Evolutionary conservation across 2,797 vertebrate species (phyloP).

Genomic region (Girardinus metallicus): DNA sequence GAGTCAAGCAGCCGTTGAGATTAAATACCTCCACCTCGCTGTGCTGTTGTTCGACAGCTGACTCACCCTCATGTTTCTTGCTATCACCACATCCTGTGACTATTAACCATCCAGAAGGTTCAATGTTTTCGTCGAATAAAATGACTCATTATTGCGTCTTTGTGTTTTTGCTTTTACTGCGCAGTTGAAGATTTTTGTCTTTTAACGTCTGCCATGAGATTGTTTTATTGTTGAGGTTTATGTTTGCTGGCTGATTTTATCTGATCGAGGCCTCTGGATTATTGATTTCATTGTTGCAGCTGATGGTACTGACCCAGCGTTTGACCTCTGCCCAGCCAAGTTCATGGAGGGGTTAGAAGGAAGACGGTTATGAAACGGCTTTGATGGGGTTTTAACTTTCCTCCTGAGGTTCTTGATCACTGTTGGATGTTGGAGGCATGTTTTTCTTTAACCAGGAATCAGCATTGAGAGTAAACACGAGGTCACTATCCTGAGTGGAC

Average conservation of each 20-base stretch:
- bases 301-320: constrained; percentile 32
- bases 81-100: constrained; percentile 43
- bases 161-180: background rate
- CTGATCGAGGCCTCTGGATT: constrained; percentile 17
- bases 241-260: constrained; percentile 9
- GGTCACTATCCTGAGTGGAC: constrained; percentile 94
- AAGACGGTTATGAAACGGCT: background rate
- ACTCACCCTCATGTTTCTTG: constrained; percentile 27
- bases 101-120: constrained; percentile 10
- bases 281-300: constrained; percentile 46
- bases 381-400: background rate
- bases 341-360: background rate
- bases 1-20: constrained; percentile 32
- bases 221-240: constrained; percentile 27
- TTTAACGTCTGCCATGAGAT: background rate
- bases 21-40: constrained; percentile 21
- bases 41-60: constrained; percentile 29
- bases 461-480: constrained; percentile 98
- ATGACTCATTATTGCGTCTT: background rate
- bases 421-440: background rate
- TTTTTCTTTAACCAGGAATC: constrained; percentile 79
- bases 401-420: background rate
- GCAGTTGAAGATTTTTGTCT: background rate
- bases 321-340: constrained; percentile 26
- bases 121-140: background rate